Percentiles rank a stretch among this genome's conserved stretches.
Evolutionary conservation across 2,888 invertebrate species (phyloP).

Genomic region (Drosophila mercatorum): DNA sequence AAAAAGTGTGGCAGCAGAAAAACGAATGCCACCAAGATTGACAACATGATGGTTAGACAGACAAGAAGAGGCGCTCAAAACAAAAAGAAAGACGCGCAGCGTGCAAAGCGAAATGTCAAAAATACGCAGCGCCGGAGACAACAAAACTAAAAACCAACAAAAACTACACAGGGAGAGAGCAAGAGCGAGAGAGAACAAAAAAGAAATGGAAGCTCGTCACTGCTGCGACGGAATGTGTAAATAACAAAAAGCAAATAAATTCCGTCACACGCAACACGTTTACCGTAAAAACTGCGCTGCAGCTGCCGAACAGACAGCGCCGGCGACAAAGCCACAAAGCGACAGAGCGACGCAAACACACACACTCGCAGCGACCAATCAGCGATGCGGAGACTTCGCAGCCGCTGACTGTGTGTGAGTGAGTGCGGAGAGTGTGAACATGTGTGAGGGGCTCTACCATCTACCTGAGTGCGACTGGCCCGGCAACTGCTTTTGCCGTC

Average conservation of each 20-base stretch:
- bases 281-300: constrained; percentile 50
- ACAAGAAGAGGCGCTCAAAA: constrained; percentile 72
- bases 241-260: constrained; percentile 82
- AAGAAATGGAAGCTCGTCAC: constrained; percentile 49
- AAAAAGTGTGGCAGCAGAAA: constrained; percentile 59
- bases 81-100: constrained; percentile 72
- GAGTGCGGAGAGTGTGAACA: constrained; percentile 34
- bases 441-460: constrained; percentile 19
- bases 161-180: constrained; percentile 9
- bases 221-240: constrained; percentile 72
- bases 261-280: constrained; percentile 77
- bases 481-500: constrained; percentile 36
- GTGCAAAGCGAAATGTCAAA: constrained; percentile 81
- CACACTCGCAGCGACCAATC: constrained; percentile 72
- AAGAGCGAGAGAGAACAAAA: constrained; percentile 21
- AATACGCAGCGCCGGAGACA: constrained; percentile 62
- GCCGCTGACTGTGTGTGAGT: constrained; percentile 20
- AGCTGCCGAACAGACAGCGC: constrained; percentile 25
- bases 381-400: constrained; percentile 73
- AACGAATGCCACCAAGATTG: constrained; percentile 81
- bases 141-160: constrained; percentile 17
- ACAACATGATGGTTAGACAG: constrained; percentile 81
- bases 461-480: constrained; percentile 28
- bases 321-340: constrained; percentile 56
- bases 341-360: constrained; percentile 56